Evolutionary conservation across 30 jellyfish, hydroid and myxozoan genomes (phyloP).

Genomic region (Catostylus mosaicus): DNA sequence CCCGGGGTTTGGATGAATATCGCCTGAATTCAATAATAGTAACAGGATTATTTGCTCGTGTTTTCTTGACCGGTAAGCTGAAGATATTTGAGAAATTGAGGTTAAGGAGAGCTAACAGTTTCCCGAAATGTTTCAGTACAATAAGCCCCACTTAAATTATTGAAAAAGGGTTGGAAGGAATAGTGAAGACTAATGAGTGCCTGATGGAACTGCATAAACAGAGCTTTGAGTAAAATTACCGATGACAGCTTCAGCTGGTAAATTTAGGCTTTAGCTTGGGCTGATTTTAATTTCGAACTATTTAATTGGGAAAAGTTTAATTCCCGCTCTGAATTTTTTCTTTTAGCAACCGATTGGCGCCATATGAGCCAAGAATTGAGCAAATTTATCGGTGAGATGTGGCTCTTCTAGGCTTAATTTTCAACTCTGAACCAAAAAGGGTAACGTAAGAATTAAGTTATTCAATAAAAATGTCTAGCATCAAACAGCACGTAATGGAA

Average conservation of each 20-base stretch:
- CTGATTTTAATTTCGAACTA: not conserved
- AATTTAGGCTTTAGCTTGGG: not conserved
- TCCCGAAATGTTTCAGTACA: not conserved
- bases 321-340: too few relatives aligned
- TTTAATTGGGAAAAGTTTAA: not conserved
- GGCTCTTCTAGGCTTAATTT: too few relatives aligned
- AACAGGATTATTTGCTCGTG: conserved; percentile 13
- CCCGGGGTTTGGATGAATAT: conserved; percentile 40
- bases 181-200: not conserved
- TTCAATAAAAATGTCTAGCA: too few relatives aligned
- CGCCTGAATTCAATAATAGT: conserved; percentile 23
- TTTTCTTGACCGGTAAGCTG: not conserved
- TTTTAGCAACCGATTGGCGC: too few relatives aligned
- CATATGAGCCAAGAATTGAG: too few relatives aligned
- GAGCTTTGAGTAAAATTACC: conserved; percentile 2
- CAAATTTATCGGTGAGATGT: too few relatives aligned
- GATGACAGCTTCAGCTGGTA: conserved; percentile 6
- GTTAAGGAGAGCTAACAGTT: not conserved
- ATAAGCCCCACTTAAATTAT: not conserved
- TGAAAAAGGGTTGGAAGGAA: not conserved
- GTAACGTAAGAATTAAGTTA: too few relatives aligned
- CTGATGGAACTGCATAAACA: not conserved
- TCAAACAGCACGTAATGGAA: too few relatives aligned
- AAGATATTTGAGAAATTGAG: not conserved
- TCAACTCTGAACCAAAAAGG: too few relatives aligned